Evolutionary conservation across 2,113 vertebrate species (phyloP).

Genomic region (Brachypodius melanocephalos): DNA sequence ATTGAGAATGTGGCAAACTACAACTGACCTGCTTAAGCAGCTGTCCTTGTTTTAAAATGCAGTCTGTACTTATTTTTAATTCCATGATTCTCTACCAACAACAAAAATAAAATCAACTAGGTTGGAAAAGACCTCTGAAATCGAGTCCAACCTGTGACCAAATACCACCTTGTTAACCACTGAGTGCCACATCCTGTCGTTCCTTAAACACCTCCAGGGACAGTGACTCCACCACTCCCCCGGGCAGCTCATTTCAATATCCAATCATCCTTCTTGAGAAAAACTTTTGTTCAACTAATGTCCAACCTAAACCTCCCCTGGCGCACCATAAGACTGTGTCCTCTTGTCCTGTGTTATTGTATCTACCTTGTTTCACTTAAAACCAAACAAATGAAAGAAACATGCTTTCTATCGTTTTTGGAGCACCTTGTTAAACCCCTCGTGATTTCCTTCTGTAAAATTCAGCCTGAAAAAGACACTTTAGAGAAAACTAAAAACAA

Average conservation of each 20-base stretch:
- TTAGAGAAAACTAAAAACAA: accelerated
- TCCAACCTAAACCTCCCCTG: neutral
- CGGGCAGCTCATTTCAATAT: neutral
- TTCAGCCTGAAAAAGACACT: neutral
- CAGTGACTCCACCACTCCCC: neutral
- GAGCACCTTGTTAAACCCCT: neutral
- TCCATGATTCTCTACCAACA: accelerated
- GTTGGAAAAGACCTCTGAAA: neutral
- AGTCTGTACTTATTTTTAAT: neutral
- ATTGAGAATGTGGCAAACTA: neutral
- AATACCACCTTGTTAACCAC: neutral
- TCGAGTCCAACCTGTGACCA: neutral
- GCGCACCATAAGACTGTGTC: accelerated
- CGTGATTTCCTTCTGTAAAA: neutral
- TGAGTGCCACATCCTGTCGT: neutral
- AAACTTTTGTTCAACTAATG: neutral
- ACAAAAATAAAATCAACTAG: neutral
- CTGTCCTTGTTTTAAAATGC: neutral
- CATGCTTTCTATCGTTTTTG: accelerated
- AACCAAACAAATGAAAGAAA: neutral
- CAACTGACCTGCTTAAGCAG: neutral
- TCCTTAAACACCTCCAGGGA: neutral
- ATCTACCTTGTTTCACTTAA: neutral
- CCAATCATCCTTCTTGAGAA: neutral
- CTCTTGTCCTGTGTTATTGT: neutral